phyloP scores from a whole-genome alignment of 2,113 vertebrate genomes.

The Onychostruthus taczanowskii region DNA sequence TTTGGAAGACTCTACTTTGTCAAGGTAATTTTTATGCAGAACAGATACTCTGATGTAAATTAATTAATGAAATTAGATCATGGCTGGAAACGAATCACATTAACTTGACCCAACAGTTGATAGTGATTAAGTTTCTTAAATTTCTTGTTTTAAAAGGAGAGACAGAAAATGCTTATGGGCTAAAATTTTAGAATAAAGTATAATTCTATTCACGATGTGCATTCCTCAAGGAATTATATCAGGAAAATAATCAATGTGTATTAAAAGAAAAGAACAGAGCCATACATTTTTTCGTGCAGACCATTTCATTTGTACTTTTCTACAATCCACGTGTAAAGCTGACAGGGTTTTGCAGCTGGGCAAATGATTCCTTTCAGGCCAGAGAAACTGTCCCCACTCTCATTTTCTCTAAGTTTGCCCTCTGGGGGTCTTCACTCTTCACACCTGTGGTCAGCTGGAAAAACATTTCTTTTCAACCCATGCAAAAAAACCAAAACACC shows the following conservation, averaged over 20 bases:
- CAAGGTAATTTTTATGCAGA: conserved; percentile 2
- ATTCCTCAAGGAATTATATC: neutral
- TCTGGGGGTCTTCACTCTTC: neutral
- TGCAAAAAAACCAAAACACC: accelerated
- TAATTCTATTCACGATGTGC: neutral
- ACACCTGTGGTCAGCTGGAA: neutral
- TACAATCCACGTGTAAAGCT: neutral
- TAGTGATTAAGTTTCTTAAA: neutral
- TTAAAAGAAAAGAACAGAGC: neutral
- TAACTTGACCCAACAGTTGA: neutral
- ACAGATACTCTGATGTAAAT: neutral
- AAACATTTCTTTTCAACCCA: neutral
- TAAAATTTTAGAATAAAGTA: neutral
- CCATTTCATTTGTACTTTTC: neutral
- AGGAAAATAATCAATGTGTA: neutral
- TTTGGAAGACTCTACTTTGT: neutral
- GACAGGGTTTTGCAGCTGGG: neutral
- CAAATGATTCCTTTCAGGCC: neutral
- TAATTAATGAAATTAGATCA: neutral
- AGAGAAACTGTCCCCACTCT: neutral
- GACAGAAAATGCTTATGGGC: neutral
- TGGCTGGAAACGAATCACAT: neutral
- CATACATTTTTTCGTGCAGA: neutral
- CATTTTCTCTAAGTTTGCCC: neutral
- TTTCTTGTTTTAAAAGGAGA: neutral